These are phyloP conservation scores for Torymus auratus DNA, from an alignment of 2,888 invertebrate species.

Conservation along the genomic window DNA sequence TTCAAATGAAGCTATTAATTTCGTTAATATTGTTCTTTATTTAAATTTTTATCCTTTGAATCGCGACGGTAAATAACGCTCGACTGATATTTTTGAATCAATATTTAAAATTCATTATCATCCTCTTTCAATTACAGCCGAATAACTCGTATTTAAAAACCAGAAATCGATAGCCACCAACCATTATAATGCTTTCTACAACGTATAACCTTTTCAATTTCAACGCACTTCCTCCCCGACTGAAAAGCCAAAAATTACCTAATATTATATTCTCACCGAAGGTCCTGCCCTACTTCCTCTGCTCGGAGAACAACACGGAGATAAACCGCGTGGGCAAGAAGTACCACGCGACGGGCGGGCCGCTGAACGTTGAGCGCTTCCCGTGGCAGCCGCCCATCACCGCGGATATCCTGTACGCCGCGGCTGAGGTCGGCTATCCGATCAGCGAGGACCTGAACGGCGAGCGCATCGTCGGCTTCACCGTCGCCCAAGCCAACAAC, in stretches of 20 bases:
- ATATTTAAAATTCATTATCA: too few species aligned
- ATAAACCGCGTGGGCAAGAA: slow-evolving; percentile 80
- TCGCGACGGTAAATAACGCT: too few species aligned
- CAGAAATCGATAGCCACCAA: too few species aligned
- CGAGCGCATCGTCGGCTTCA: slow-evolving; percentile 81
- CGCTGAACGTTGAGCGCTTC: slow-evolving; percentile 82
- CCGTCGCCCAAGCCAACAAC: slow-evolving; percentile 82
- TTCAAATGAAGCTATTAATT: slow-evolving; percentile 2
- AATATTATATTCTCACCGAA: slow-evolving; percentile 45
- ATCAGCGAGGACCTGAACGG: slow-evolving; percentile 83
- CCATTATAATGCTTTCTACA: too few species aligned
- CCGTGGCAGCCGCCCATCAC: slow-evolving; percentile 82
- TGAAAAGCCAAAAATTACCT: too few species aligned
- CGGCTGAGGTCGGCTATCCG: slow-evolving; percentile 81
- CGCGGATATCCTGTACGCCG: slow-evolving; percentile 81
- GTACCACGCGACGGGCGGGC: slow-evolving; percentile 82
- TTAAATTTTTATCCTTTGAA: too few species aligned
- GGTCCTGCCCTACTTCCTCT: slow-evolving; percentile 85
- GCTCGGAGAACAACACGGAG: slow-evolving; percentile 83
- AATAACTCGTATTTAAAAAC: not conserved
- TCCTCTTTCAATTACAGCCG: not conserved
- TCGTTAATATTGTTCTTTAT: too few species aligned
- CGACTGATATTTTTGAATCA: too few species aligned
- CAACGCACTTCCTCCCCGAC: too few species aligned
- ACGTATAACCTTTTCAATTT: too few species aligned